phyloP scores from a whole-genome alignment of 2,888 invertebrate species.

The Metallyticus violacea region DNA sequence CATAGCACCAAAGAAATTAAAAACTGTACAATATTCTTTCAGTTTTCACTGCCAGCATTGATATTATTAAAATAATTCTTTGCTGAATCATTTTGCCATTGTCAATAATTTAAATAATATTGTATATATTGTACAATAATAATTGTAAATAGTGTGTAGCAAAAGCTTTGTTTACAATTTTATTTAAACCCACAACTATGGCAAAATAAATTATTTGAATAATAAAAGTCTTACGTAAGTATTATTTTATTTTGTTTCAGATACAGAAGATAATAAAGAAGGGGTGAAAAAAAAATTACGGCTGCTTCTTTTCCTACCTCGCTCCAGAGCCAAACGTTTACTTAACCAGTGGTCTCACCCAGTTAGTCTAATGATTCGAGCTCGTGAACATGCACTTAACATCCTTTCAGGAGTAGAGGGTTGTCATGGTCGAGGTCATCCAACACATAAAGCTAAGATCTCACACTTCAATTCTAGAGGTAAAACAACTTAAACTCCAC shows the following conservation, averaged over 20 bases:
- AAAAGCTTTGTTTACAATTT: not conserved
- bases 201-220: not conserved
- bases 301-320: constrained; percentile 68
- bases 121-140: no score
- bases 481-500: no score
- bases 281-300: constrained; percentile 70
- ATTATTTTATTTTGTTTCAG: constrained; percentile 39
- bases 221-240: not conserved
- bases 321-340: constrained; percentile 73
- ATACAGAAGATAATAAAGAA: constrained; percentile 53
- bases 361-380: constrained; percentile 71
- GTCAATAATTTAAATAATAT: no score
- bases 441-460: constrained; percentile 38
- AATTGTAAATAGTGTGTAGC: not conserved
- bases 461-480: constrained; percentile 37
- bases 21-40: no score
- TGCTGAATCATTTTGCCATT: no score
- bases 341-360: constrained; percentile 77
- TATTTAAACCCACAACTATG: not conserved
- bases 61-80: no score
- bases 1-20: no score
- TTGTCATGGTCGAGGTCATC: constrained; percentile 40
- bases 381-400: constrained; percentile 76
- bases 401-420: constrained; percentile 70
- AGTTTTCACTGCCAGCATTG: no score